Conservation (phyloP, 2,113 vertebrate species). For the Rhea americana region DNA sequence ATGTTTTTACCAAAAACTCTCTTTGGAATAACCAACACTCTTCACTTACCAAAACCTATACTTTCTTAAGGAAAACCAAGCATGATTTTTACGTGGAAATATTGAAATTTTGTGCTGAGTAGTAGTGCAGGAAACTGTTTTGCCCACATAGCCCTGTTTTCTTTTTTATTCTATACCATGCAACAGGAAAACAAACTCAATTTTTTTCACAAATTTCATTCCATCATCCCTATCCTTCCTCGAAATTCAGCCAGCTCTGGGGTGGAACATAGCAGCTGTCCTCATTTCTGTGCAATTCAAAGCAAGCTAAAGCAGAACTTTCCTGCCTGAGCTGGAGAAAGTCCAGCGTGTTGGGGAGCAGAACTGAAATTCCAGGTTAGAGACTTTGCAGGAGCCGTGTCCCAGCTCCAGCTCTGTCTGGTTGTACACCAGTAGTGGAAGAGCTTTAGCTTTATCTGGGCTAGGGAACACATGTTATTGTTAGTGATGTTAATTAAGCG, state of each 20-base stretch:
- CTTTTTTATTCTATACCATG: background rate
- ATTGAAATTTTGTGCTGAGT: background rate
- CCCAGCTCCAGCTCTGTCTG: background rate
- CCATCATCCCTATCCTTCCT: background rate
- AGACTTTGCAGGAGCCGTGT: background rate
- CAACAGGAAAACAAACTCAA: background rate
- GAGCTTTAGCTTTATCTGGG: background rate
- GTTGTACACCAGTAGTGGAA: background rate
- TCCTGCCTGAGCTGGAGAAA: background rate
- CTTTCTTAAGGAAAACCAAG: background rate
- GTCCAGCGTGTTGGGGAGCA: background rate
- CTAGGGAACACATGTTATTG: background rate
- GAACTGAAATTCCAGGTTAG: background rate
- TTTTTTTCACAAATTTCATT: background rate
- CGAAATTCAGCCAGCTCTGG: background rate
- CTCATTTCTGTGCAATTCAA: accelerated
- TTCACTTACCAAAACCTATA: background rate
- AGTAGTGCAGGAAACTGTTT: background rate
- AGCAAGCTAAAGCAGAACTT: background rate
- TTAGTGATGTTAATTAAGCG: constrained; percentile 48
- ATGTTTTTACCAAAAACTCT: background rate
- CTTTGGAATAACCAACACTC: background rate
- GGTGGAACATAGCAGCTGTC: background rate
- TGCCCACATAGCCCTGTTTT: background rate
- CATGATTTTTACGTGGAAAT: background rate